These are phyloP conservation scores for Todus mexicanus DNA, from an alignment of 2,797 vertebrate species.

Conservation along the genomic window DNA sequence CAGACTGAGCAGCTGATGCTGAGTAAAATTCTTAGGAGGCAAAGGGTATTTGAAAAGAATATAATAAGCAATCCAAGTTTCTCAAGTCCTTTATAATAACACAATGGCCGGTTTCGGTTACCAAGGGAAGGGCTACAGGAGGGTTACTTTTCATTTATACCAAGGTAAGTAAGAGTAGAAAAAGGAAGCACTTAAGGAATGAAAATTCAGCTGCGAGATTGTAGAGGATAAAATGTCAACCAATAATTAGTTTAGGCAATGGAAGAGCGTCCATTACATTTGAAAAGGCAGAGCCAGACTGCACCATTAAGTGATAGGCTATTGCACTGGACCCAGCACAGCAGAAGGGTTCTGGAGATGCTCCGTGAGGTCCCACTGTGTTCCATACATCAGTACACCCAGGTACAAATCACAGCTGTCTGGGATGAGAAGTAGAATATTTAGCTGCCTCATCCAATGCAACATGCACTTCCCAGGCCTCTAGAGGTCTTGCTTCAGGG, in stretches of 20 bases:
- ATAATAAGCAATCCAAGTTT: background rate
- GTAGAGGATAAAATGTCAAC: background rate
- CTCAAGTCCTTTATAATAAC: background rate
- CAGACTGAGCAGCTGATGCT: background rate
- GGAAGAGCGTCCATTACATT: background rate
- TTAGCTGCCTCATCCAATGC: background rate
- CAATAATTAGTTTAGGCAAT: background rate
- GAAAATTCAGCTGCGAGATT: background rate
- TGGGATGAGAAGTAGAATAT: background rate
- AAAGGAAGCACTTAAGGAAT: background rate
- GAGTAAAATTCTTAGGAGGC: background rate
- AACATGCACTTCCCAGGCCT: background rate
- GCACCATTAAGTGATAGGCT: background rate
- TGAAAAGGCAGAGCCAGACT: background rate
- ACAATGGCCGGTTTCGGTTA: background rate
- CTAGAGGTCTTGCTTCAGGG: background rate
- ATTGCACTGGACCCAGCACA: background rate
- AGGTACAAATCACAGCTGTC: background rate
- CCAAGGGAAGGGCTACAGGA: background rate
- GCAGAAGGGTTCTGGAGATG: background rate
- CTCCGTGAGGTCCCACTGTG: background rate
- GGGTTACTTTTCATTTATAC: background rate
- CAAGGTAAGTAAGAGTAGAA: background rate
- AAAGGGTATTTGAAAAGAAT: background rate
- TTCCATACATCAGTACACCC: background rate